Evolutionary conservation across 2,797 vertebrate species (phyloP).

Genomic region (Podarcis lilfordi): DNA sequence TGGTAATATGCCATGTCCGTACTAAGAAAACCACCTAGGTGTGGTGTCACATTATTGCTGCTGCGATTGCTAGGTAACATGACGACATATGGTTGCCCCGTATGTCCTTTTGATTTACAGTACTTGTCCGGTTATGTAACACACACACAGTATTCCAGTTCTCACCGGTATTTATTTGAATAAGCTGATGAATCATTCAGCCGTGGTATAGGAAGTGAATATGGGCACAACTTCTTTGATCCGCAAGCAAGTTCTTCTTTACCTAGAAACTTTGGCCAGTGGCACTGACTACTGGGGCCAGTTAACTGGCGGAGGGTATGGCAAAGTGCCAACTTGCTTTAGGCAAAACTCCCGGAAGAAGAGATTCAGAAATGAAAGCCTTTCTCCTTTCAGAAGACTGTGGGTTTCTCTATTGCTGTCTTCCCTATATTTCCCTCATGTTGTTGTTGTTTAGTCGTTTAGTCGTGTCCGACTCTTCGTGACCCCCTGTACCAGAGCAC

Average conservation of each 20-base stretch:
- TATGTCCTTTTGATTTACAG: not conserved
- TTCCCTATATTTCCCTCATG: not conserved
- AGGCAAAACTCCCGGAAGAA: not conserved
- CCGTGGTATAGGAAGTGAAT: not conserved
- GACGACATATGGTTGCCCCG: not conserved
- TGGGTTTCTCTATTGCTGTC: not conserved
- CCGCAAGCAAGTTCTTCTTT: not conserved
- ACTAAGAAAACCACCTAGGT: constrained; percentile 41
- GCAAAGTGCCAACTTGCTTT: not conserved
- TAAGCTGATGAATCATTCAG: not conserved
- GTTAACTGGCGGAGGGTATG: not conserved
- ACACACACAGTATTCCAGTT: not conserved
- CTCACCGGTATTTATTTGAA: not conserved
- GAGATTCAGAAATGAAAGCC: not conserved
- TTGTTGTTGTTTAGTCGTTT: too few species aligned
- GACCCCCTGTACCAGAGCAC: too few species aligned
- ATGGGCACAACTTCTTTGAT: not conserved
- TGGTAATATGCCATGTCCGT: constrained; percentile 62
- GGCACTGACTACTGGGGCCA: not conserved
- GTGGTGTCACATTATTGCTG: constrained; percentile 33
- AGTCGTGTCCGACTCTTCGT: too few species aligned
- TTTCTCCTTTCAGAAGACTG: not conserved
- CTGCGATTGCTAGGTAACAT: not conserved
- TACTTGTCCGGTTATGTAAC: not conserved
- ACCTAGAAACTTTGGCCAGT: not conserved